Evolutionary conservation across 2,113 vertebrate species (phyloP).

Genomic region (Syngnathoides biaculeatus): DNA sequence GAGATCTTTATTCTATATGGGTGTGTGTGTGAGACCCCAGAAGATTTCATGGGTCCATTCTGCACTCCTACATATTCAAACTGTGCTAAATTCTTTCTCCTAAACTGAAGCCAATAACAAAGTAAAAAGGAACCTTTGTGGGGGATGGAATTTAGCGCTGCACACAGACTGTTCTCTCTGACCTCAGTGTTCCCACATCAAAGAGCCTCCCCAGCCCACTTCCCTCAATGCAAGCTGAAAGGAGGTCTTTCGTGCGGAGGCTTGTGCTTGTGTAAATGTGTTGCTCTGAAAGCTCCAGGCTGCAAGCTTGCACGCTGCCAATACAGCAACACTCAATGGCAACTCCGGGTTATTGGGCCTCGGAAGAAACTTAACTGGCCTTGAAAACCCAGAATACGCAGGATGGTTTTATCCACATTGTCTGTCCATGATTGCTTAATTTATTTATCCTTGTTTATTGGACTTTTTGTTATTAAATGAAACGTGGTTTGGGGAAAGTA

Average conservation of each 20-base stretch:
- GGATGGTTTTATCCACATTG: slow-evolving; percentile 33
- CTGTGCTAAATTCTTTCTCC: slow-evolving; percentile 46
- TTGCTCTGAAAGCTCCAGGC: slow-evolving; percentile 57
- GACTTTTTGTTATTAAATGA: no score
- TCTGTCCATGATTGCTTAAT: slow-evolving; percentile 6
- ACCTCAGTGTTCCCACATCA: slow-evolving; percentile 75
- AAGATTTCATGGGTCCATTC: slow-evolving; percentile 55
- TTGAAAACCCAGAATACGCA: slow-evolving; percentile 16
- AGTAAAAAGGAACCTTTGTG: slow-evolving; percentile 69
- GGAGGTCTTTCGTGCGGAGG: slow-evolving; percentile 59
- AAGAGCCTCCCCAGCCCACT: slow-evolving; percentile 70
- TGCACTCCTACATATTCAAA: slow-evolving; percentile 54
- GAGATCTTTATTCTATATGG: slow-evolving; percentile 41
- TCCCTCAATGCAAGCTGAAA: slow-evolving; percentile 58
- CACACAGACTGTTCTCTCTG: slow-evolving; percentile 71
- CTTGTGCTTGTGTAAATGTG: slow-evolving; percentile 48
- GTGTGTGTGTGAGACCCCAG: slow-evolving; percentile 24
- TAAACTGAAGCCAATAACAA: slow-evolving; percentile 58
- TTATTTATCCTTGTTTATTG: slow-evolving; percentile 4
- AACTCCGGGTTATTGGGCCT: slow-evolving; percentile 41
- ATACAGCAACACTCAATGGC: slow-evolving; percentile 36
- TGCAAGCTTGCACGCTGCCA: slow-evolving; percentile 54
- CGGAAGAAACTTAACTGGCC: slow-evolving; percentile 40
- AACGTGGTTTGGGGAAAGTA: no score
- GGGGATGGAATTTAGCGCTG: slow-evolving; percentile 72